A percentile compares a stretch with the other conserved stretches of the same genome.
Evolutionary conservation across 2,888 invertebrate genomes (phyloP).

Genomic region (Cheilosia pagana): DNA sequence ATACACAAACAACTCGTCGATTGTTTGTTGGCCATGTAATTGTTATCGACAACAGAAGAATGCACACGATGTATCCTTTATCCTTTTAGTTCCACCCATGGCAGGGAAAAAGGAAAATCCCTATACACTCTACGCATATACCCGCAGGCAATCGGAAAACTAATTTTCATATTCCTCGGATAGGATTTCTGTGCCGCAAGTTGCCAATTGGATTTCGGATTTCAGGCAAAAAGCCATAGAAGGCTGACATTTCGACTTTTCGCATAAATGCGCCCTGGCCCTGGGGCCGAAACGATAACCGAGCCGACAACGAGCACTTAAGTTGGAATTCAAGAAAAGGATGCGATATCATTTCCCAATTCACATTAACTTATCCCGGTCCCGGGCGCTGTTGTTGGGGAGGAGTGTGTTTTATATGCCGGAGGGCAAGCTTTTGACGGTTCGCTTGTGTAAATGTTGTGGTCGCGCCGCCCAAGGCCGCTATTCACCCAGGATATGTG

Average conservation of each 20-base stretch:
- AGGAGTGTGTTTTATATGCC: slow-evolving; percentile 1
- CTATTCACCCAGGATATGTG: no score
- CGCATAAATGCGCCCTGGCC: slow-evolving; percentile 17
- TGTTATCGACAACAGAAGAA: slow-evolving; percentile 54
- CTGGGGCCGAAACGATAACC: slow-evolving; percentile 28
- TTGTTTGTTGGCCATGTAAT: slow-evolving; percentile 52
- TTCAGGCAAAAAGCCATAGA: slow-evolving; percentile 34
- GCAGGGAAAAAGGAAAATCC: not conserved
- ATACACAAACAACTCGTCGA: slow-evolving; percentile 15
- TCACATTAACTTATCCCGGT: slow-evolving; percentile 26
- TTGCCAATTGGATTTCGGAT: slow-evolving; percentile 58
- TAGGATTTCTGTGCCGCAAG: not conserved
- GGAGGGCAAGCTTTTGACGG: slow-evolving; percentile 8
- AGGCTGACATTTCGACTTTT: slow-evolving; percentile 48
- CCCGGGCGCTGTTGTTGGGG: not conserved
- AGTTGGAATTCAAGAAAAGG: slow-evolving; percentile 35
- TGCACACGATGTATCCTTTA: slow-evolving; percentile 48
- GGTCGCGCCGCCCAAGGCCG: no score
- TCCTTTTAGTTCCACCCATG: slow-evolving; percentile 16
- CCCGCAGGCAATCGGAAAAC: slow-evolving; percentile 24
- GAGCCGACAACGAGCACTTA: slow-evolving; percentile 26
- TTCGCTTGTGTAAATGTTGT: slow-evolving; percentile 24
- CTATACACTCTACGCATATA: no score
- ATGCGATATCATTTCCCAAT: slow-evolving; percentile 41
- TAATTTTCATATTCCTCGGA: slow-evolving; percentile 45